Percentiles rank a stretch among this genome's conserved stretches.
These are phyloP conservation scores for Parochlus steinenii DNA, from an alignment of 2,888 invertebrate species.

Conservation along the genomic window DNA sequence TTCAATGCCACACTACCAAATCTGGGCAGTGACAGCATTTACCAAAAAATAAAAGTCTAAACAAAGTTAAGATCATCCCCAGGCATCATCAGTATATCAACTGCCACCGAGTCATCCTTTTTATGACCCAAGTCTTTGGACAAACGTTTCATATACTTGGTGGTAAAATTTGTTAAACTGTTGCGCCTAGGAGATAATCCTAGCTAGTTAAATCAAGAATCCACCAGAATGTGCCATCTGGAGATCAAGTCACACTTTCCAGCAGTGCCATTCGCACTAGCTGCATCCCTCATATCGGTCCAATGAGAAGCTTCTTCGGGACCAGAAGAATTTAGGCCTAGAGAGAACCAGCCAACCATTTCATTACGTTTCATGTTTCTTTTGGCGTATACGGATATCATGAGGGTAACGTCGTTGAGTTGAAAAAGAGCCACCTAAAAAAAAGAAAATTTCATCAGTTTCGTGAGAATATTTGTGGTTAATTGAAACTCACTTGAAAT, in stretches of 20 bases:
- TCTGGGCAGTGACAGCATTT: too few relatives aligned
- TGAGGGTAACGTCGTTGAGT: constrained; percentile 83
- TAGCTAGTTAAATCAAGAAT: constrained; percentile 44
- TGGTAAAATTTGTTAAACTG: constrained; percentile 11
- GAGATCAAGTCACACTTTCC: constrained; percentile 73
- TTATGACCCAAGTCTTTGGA: constrained; percentile 12
- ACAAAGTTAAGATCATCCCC: constrained; percentile 17
- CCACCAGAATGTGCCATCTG: constrained; percentile 83
- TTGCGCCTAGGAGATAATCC: constrained; percentile 22
- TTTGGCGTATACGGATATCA: constrained; percentile 86
- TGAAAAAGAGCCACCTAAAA: constrained; percentile 82
- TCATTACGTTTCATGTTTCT: constrained; percentile 87
- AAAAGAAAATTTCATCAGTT: neutral
- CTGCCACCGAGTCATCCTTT: constrained; percentile 15
- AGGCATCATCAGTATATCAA: constrained; percentile 16
- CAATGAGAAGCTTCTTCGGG: constrained; percentile 85
- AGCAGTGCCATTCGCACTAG: constrained; percentile 19
- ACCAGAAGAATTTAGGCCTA: constrained; percentile 82
- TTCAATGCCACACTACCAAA: too few relatives aligned
- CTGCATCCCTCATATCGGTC: constrained; percentile 78
- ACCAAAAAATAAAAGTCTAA: too few relatives aligned
- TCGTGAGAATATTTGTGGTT: neutral
- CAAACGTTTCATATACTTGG: constrained; percentile 9
- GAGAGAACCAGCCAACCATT: constrained; percentile 93
- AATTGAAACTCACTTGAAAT: constrained; percentile 54